Percentiles rank a stretch among this genome's conserved stretches.
phyloP scores from a whole-genome alignment of 2,113 vertebrate species.

The Cephalopterus ornatus region DNA sequence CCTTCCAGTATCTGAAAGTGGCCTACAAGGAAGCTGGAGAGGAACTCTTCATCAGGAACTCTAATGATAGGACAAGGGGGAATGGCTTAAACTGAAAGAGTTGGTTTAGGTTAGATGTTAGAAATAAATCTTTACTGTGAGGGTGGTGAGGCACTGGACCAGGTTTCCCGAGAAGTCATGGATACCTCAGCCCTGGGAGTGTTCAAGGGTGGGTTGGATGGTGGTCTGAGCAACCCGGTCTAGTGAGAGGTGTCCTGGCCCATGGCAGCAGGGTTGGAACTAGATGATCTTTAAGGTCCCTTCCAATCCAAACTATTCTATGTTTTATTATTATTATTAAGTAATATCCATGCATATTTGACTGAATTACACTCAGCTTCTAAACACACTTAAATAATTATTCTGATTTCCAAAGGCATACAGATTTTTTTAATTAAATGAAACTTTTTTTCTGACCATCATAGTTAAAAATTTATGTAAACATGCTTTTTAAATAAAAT shows the following conservation, averaged over 20 bases:
- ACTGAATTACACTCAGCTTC: neutral
- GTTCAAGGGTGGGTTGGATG: neutral
- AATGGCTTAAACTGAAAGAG: neutral
- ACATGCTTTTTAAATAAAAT: neutral
- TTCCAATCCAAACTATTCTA: neutral
- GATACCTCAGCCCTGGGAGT: neutral
- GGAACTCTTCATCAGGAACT: neutral
- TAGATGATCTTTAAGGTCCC: neutral
- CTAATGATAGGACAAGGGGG: neutral
- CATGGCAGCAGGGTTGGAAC: neutral
- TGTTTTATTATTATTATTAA: neutral
- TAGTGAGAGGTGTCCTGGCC: neutral
- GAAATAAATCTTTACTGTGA: neutral
- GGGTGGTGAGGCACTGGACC: neutral
- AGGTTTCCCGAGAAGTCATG: neutral
- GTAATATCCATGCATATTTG: neutral
- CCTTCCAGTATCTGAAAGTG: neutral
- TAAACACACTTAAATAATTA: neutral
- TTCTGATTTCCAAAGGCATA: neutral
- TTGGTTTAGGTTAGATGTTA: neutral
- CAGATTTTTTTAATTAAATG: neutral
- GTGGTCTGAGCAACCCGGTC: neutral
- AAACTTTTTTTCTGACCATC: neutral
- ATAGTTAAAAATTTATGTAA: neutral
- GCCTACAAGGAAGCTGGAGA: neutral